Evolutionary conservation across 2,888 invertebrate genomes (phyloP).

Genomic region (Cephus rjabovi): DNA sequence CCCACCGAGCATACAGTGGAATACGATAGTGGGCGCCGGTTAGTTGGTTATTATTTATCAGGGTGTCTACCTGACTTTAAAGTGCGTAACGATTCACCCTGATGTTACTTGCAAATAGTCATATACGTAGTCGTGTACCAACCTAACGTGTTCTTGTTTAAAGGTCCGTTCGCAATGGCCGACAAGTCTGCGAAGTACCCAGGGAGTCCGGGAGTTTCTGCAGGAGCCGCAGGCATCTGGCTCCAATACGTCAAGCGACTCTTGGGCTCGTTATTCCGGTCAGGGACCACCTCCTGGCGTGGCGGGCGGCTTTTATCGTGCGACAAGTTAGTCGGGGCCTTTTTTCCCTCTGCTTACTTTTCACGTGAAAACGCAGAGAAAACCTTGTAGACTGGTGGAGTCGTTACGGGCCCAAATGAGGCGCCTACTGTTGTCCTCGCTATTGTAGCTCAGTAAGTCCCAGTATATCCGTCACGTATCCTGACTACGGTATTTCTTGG

Average conservation of each 20-base stretch:
- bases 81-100: not conserved
- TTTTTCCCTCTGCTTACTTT: not conserved
- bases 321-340: constrained; percentile 1
- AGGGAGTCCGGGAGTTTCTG: not conserved
- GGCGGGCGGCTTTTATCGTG: constrained; percentile 4
- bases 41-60: not conserved
- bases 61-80: not conserved
- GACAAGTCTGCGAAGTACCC: not conserved
- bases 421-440: constrained; percentile 15
- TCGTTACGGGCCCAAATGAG: constrained; percentile 33
- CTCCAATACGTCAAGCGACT: constrained; percentile 5
- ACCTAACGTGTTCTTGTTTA: not conserved
- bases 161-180: not conserved
- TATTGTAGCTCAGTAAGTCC: constrained; percentile 15
- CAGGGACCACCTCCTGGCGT: constrained; percentile 26
- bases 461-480: not conserved
- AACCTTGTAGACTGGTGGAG: not conserved
- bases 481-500: not conserved
- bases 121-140: not conserved
- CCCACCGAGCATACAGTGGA: not conserved
- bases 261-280: constrained; percentile 22
- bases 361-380: not conserved
- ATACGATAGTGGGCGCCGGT: not conserved
- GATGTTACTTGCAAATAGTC: not conserved
- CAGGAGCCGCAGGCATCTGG: constrained; percentile 5